Evolutionary conservation across 2,888 invertebrate genomes (phyloP), one percentile per base, ranked within the genome.

Genomic region (Drosophila peninsularis): DNA sequence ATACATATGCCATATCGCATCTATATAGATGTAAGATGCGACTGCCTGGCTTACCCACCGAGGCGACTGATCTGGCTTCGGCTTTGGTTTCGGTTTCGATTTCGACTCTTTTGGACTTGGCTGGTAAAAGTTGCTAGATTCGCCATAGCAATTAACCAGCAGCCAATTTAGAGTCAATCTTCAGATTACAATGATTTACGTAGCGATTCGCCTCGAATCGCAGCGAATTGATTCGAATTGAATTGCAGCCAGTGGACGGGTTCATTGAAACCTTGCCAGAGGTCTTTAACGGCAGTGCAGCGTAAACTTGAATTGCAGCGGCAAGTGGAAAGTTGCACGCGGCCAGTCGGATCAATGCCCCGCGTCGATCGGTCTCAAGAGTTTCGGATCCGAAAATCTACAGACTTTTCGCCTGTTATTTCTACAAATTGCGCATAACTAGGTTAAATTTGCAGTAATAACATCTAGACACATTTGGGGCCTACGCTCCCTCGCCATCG

Each of bases 61-160:
- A 30, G 50, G 70, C n/a, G 10, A 17, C 70, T 78, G 82, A 70
- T 70, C 70, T 71, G 24, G 49, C 9, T 36, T 36, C n/a, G 21
- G 50, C 10, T 50, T 36, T 6, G 50, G 50, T n/a, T 66, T 61
- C 54, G 61, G 49, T 39, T 58, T 64, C 41, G 62, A 44, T 58
- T 73, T 65, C 17, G 47, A 37, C 62, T 82, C 76, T 78, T 79
- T 57, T 75, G 83, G 70, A 49, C 63, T 72, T 62, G 52, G 62
- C 67, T 75, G 79, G 88, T 88, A 89, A 88, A 89, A 88, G 87
- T 86, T 77, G 80, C 83, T 76, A 86, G 89, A 87, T 87, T 89
- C 83, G 89, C 75, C 80, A 82, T 76, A 88, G 87, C 90, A 88
- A 89, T 89, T 88, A 86, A 75, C 76, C 86, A 75, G 58, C 54